Evolutionary conservation across 2,888 invertebrate genomes (phyloP), one percentile per base, ranked within the genome.

Genomic region (Heliconius aoede): DNA sequence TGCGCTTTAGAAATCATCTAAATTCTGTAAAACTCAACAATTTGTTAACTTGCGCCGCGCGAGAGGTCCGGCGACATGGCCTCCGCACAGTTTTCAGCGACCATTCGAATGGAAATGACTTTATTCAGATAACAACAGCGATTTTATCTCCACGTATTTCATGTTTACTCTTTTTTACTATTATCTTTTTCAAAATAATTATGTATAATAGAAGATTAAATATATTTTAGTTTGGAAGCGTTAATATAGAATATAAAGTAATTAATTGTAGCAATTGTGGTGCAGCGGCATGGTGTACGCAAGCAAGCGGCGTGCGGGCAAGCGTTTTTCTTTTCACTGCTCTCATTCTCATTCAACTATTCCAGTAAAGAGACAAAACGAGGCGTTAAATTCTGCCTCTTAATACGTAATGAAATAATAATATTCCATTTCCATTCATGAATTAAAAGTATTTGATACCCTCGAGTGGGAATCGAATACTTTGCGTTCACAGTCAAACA

Each of bases 41-140:
- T 67, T 80, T 46, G 72, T 4, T 78, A 2, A 40, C 80, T 84
- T 84, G 76, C 0, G 72, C 84, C 87, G 74, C 74, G 77, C 64
- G 79, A 84, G 84, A 86, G 86, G 91, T 91, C 90, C 90, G 84
- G 88, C 82, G 83, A 88, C 90, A 88, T 87, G 88, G 87, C 81
- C 82, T 84, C 84, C 85, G 82, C 86, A 83, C 89, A 88, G 91
- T 90, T 91, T 90, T 89, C 89, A 90, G 86, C 86, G 86, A 84
- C 86, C 91, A 88, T 91, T 91, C 90, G 91, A 91, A 92, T 91
- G 88, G 86, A 86, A 91, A 92, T 88, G 90, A 88, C 91, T 92
- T 90, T 90, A 92, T 91, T 90, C 88, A 86, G 91, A 91, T 92
- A 91, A 89, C 91, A 86, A 84, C 87, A 84, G 82, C 83, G 88